Conservation (phyloP, 2,113 vertebrate species). For the Bubo scandiacus region DNA sequence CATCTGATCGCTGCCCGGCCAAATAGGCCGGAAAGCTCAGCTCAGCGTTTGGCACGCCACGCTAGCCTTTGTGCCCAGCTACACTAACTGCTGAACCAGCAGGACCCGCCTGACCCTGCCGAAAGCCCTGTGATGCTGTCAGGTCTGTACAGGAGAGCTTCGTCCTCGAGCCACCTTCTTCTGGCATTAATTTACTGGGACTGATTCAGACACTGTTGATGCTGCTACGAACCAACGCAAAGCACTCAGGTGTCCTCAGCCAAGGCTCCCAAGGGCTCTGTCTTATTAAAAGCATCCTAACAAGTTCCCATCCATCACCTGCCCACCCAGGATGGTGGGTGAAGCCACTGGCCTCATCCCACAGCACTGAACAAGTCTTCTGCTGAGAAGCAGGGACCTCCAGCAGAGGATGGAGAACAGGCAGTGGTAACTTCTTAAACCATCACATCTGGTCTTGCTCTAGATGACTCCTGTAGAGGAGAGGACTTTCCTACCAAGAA, state of each 20-base stretch:
- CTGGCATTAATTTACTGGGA: background rate
- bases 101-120: background rate
- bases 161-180: background rate
- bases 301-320: background rate
- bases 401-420: background rate
- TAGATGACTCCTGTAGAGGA: background rate
- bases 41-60: background rate
- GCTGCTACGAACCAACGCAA: background rate
- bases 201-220: fast-evolving
- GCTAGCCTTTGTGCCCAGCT: background rate
- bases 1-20: background rate
- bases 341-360: background rate
- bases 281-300: background rate
- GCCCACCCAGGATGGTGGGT: background rate
- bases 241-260: background rate
- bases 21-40: background rate
- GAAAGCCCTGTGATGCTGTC: background rate
- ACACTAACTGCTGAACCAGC: background rate
- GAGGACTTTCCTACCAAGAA: background rate
- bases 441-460: background rate
- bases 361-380: background rate
- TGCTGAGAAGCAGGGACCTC: background rate
- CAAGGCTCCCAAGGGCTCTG: background rate
- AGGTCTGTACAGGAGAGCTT: background rate
- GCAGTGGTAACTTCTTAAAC: background rate